These are phyloP conservation scores for Catostylus mosaicus DNA, from an alignment of 30 jellyfish, hydroid and myxozoan genomes.

Conservation along the genomic window DNA sequence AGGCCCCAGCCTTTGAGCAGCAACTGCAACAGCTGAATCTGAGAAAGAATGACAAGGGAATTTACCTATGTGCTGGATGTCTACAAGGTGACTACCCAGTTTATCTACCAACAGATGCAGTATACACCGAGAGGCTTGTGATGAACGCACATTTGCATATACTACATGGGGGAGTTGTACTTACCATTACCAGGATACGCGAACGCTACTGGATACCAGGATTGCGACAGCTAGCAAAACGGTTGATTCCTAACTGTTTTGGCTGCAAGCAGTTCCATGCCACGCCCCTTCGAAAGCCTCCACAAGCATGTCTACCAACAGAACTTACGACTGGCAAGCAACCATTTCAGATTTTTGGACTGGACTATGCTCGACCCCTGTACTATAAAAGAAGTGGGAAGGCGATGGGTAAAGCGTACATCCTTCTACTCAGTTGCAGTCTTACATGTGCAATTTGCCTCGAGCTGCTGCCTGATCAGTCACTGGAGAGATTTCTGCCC, in stretches of 20 bases:
- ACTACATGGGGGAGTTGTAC: slow-evolving; percentile 73
- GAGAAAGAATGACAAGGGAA: slow-evolving; percentile 29
- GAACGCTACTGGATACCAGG: slow-evolving; percentile 70
- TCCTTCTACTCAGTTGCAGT: slow-evolving; percentile 77
- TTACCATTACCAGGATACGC: slow-evolving; percentile 52
- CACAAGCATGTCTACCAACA: slow-evolving; percentile 57
- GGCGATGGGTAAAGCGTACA: slow-evolving; percentile 57
- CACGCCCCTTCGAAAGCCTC: slow-evolving; percentile 43
- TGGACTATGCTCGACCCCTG: slow-evolving; percentile 75
- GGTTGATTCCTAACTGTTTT: slow-evolving; percentile 28
- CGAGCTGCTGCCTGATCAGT: slow-evolving; percentile 64
- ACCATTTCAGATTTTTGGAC: slow-evolving; percentile 60
- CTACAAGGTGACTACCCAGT: slow-evolving; percentile 71
- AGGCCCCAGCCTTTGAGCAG: slow-evolving; percentile 16
- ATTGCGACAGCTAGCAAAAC: slow-evolving; percentile 56
- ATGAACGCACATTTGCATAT: slow-evolving; percentile 23
- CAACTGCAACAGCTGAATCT: slow-evolving; percentile 25
- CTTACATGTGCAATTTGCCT: slow-evolving; percentile 63
- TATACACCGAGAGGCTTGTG: slow-evolving; percentile 51
- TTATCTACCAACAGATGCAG: slow-evolving; percentile 32
- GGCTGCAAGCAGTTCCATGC: slow-evolving; percentile 76
- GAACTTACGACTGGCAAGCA: slow-evolving; percentile 61
- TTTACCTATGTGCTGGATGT: slow-evolving; percentile 32
- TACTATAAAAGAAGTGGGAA: slow-evolving; percentile 30
- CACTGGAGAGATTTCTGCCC: slow-evolving; percentile 50